phyloP scores from a whole-genome alignment of 2,888 invertebrate genomes.

The Lasioglossum vierecki region DNA sequence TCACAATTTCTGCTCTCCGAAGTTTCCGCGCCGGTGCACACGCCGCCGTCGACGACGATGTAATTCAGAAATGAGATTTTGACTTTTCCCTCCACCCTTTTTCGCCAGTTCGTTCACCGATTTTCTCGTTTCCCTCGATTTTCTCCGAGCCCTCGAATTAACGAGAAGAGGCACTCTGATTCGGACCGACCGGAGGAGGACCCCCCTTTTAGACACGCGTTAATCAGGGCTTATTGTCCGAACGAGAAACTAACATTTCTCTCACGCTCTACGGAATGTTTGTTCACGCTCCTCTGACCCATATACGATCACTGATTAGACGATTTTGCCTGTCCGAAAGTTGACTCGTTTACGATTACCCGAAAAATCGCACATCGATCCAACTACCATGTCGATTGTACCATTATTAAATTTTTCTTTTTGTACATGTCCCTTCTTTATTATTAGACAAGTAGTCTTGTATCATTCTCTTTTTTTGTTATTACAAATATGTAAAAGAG shows the following conservation, averaged over 20 bases:
- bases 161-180: slow-evolving; percentile 20
- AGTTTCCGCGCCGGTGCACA: slow-evolving; percentile 28
- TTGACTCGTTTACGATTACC: neutral
- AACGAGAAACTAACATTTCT: neutral
- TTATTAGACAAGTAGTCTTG: too few relatives aligned
- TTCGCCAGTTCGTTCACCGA: slow-evolving; percentile 2
- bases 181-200: neutral
- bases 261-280: neutral
- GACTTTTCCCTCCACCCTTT: neutral
- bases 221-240: slow-evolving; percentile 6
- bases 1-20: slow-evolving; percentile 38
- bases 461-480: too few relatives aligned
- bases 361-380: neutral
- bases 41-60: slow-evolving; percentile 10
- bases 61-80: slow-evolving; percentile 53
- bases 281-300: neutral
- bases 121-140: slow-evolving; percentile 34
- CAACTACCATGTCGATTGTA: neutral
- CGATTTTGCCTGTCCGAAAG: neutral
- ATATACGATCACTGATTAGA: neutral
- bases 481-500: too few relatives aligned
- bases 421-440: too few relatives aligned
- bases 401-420: too few relatives aligned
- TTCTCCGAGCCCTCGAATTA: slow-evolving; percentile 21
- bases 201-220: neutral